Percentiles rank a stretch among this genome's conserved stretches.
Evolutionary conservation across 2,888 invertebrate species (phyloP).

Genomic region (Hypolimnas misippus): DNA sequence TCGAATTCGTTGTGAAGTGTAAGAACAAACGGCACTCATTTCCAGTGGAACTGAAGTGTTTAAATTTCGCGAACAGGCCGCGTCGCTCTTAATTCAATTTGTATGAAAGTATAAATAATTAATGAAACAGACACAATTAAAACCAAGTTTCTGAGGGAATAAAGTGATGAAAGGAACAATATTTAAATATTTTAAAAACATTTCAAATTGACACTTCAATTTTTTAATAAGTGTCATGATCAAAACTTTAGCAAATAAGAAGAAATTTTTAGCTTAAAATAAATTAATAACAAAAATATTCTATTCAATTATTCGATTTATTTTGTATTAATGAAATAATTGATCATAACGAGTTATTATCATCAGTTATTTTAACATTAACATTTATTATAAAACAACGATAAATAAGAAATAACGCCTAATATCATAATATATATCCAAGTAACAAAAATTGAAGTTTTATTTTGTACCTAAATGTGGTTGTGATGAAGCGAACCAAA

Average conservation of each 20-base stretch:
- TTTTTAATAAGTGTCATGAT: not conserved
- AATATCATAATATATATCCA: no score
- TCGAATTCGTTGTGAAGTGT: conserved; percentile 15
- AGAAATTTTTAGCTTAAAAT: no score
- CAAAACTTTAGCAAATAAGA: not conserved
- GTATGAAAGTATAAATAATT: conserved; percentile 21
- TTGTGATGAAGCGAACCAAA: no score
- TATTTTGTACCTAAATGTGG: no score
- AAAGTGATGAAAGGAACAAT: conserved; percentile 5
- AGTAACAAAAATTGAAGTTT: no score
- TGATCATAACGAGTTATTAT: no score
- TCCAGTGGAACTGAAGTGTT: conserved; percentile 21
- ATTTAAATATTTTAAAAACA: not conserved
- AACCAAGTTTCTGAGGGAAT: not conserved
- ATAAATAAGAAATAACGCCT: no score
- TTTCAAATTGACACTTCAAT: not conserved
- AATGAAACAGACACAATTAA: conserved; percentile 2
- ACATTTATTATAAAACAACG: no score
- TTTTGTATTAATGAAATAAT: no score
- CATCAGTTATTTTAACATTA: no score
- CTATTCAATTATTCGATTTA: no score
- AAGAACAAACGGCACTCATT: conserved; percentile 32
- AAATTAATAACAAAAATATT: no score
- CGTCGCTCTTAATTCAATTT: conserved; percentile 21
- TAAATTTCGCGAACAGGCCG: conserved; percentile 18